These are phyloP conservation scores for Caenorhabditis plicata DNA, from an alignment of 2,888 invertebrate species.

Conservation along the genomic window DNA sequence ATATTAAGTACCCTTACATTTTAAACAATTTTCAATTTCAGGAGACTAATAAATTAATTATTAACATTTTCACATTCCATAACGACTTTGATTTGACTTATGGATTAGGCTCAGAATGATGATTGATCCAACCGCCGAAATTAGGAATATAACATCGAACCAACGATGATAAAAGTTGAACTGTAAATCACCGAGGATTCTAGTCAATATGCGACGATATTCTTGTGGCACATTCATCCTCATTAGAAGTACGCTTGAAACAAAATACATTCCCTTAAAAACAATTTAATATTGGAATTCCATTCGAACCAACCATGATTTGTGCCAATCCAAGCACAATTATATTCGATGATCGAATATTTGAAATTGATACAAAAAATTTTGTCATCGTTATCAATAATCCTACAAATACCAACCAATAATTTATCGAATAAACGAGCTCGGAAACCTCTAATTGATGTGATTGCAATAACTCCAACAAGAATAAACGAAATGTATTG, in stretches of 20 bases:
- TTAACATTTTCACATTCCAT: too few species aligned
- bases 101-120: slow-evolving; percentile 92
- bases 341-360: slow-evolving; percentile 95
- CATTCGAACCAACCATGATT: slow-evolving; percentile 78
- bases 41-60: too few species aligned
- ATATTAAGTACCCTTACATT: too few species aligned
- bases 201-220: slow-evolving; percentile 74
- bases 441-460: slow-evolving; percentile 82
- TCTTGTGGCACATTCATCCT: slow-evolving; percentile 99
- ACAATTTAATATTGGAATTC: not conserved
- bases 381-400: slow-evolving; percentile 92
- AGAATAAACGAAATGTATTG: slow-evolving; percentile 96
- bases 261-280: slow-evolving; percentile 92
- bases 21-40: too few species aligned
- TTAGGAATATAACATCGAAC: slow-evolving; percentile 97
- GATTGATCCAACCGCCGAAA: slow-evolving; percentile 92
- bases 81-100: slow-evolving; percentile 69
- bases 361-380: slow-evolving; percentile 99
- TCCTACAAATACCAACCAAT: slow-evolving; percentile 66
- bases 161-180: slow-evolving; percentile 99
- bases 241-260: slow-evolving; percentile 92
- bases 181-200: slow-evolving; percentile 92
- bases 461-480: slow-evolving; percentile 94
- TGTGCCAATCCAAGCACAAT: slow-evolving; percentile 94
- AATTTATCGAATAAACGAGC: not conserved